Base-by-base conservation (phyloP, 2,888 invertebrate species). In the Axea sp. region DNA sequence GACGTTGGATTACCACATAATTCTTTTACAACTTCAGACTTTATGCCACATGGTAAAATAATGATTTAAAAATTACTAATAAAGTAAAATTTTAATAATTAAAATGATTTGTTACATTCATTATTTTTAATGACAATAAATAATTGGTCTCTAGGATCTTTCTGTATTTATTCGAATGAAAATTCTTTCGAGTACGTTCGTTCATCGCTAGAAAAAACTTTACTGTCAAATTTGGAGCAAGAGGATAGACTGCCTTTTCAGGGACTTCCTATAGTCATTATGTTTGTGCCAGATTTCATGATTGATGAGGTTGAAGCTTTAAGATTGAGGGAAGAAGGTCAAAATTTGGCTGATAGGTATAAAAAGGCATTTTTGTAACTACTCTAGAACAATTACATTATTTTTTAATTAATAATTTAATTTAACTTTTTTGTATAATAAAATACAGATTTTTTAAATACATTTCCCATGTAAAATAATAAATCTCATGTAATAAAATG, bases 111-210 rank as follows among this genome's bases (percentile, higher is more conserved):
- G n/a, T n/a, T n/a, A n/a, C n/a, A n/a, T n/a, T n/a, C n/a, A n/a
- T n/a, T n/a, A n/a, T n/a, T n/a, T n/a, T n/a, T n/a, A n/a, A n/a
- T n/a, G n/a, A n/a, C n/a, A n/a, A n/a, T n/a, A n/a, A n/a, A n/a
- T n/a, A n/a, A n/a, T n/a, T n/a, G n/a, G n/a, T n/a, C n/a, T 28
- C 9, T 83, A 93, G 93, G 94, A 49, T 92, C 95, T 81, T 94
- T 95, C 88, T 95, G 95, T 88, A 94, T 95, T 12, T 98, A 95
- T 88, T 95, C 96, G 82, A 96, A 96, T 82, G 94, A 94, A 80
- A 94, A 95, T 82, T 95, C 96, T 0, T 95, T 98, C 83, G 96
- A 97, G 84, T 97, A 96, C 86, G 93, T 98, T 47, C 91, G 96
- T 78, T 94, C 95, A 65, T 96, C 96, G 86, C 91, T 98, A 76